A percentile compares a stretch with the other conserved stretches of the same genome.
Conservation (phyloP, 2,113 vertebrate species). For the Lates calcarifer region DNA sequence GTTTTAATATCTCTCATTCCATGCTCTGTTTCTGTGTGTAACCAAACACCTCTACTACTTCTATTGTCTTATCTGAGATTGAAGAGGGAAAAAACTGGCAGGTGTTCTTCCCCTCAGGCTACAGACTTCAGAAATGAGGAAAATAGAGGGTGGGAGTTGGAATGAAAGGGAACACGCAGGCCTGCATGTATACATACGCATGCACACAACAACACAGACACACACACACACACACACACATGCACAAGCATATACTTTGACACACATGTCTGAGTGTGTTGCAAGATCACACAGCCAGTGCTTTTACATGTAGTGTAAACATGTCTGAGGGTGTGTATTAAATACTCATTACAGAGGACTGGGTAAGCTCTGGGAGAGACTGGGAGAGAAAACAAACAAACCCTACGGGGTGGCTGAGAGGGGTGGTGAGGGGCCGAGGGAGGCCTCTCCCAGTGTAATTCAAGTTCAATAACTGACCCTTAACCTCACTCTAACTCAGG, state of each 20-base stretch:
- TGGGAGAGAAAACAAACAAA: slow-evolving; percentile 83
- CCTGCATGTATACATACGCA: slow-evolving; percentile 41
- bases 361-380: slow-evolving; percentile 79
- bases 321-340: slow-evolving; percentile 82
- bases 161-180: slow-evolving; percentile 70
- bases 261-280: slow-evolving; percentile 68
- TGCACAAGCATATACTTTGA: slow-evolving; percentile 50
- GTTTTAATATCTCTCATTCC: slow-evolving; percentile 71
- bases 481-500: slow-evolving; percentile 76
- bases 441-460: slow-evolving; percentile 80
- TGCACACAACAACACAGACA: slow-evolving; percentile 21
- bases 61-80: slow-evolving; percentile 82
- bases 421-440: slow-evolving; percentile 58
- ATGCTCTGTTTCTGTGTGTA: slow-evolving; percentile 67
- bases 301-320: slow-evolving; percentile 81
- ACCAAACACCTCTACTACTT: slow-evolving; percentile 73
- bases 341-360: slow-evolving; percentile 80
- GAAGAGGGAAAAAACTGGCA: slow-evolving; percentile 72
- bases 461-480: slow-evolving; percentile 84
- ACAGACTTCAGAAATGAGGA: slow-evolving; percentile 77
- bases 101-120: slow-evolving; percentile 78
- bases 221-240: slow-evolving; percentile 6
- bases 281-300: slow-evolving; percentile 76
- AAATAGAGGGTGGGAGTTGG: slow-evolving; percentile 70
- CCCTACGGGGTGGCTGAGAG: slow-evolving; percentile 75